A percentile compares a stretch with the other conserved stretches of the same genome.
Evolutionary conservation across 2,888 invertebrate genomes (phyloP).

Genomic region (Lochmaea crataegi): DNA sequence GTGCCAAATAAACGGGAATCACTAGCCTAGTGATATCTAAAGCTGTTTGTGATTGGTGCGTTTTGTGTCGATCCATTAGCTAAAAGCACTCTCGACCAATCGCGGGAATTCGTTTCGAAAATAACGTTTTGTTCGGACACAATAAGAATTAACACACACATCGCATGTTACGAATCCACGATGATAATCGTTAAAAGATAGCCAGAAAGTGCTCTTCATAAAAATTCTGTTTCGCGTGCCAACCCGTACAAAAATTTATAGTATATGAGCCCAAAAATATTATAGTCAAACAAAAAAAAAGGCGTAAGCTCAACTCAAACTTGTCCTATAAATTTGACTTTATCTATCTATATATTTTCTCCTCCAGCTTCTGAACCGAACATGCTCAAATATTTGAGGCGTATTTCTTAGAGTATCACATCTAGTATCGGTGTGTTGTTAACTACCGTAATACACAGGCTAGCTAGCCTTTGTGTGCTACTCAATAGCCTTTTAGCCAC

Average conservation of each 20-base stretch:
- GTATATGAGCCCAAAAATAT: slow-evolving; percentile 19
- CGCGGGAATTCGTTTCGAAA: slow-evolving; percentile 58
- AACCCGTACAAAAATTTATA: slow-evolving; percentile 22
- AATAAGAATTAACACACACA: slow-evolving; percentile 56
- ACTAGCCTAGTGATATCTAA: slow-evolving; percentile 57
- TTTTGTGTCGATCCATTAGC: slow-evolving; percentile 63
- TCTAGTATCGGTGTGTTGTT: too few species aligned
- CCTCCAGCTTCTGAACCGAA: too few species aligned
- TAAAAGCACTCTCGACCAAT: slow-evolving; percentile 61
- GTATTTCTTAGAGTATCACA: too few species aligned
- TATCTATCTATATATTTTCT: too few species aligned
- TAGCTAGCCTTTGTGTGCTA: too few species aligned
- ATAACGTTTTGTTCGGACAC: slow-evolving; percentile 63
- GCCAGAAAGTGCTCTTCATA: slow-evolving; percentile 55
- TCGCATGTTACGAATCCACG: slow-evolving; percentile 47
- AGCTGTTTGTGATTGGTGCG: slow-evolving; percentile 60
- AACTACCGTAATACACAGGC: too few species aligned
- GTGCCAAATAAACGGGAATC: slow-evolving; percentile 42
- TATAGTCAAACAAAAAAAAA: too few species aligned
- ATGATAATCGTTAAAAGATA: slow-evolving; percentile 55
- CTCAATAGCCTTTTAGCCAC: too few species aligned
- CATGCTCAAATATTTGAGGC: too few species aligned
- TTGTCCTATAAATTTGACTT: too few species aligned
- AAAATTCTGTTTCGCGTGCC: slow-evolving; percentile 57
- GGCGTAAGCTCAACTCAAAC: too few species aligned